Percentiles rank a stretch among this genome's conserved stretches.
Evolutionary conservation across 2,888 invertebrate species (phyloP).

Genomic region (Elegia similella): DNA sequence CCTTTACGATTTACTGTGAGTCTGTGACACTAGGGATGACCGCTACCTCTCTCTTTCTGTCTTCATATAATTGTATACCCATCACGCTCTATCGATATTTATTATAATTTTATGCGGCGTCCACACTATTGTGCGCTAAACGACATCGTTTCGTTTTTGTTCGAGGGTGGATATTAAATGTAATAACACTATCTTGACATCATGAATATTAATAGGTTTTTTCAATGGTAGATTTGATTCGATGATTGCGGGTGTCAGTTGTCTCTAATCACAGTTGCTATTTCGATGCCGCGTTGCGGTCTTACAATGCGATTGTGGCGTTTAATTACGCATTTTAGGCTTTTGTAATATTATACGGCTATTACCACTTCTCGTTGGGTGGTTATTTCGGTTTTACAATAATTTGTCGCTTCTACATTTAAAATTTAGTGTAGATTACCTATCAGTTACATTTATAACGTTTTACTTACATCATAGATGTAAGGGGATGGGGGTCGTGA

Average conservation of each 20-base stretch:
- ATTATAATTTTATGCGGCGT: constrained; percentile 80
- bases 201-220: constrained; percentile 71
- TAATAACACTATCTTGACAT: constrained; percentile 49
- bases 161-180: constrained; percentile 60
- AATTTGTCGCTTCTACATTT: not conserved
- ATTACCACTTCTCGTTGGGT: not conserved
- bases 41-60: constrained; percentile 32
- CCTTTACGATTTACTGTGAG: constrained; percentile 58
- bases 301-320: constrained; percentile 28
- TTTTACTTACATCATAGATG: too few species aligned
- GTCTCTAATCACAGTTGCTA: constrained; percentile 58
- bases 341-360: constrained; percentile 8
- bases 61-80: constrained; percentile 17
- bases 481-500: too few species aligned
- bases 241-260: constrained; percentile 68
- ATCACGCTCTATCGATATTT: constrained; percentile 63
- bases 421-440: too few species aligned
- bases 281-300: constrained; percentile 33
- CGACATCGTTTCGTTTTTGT: constrained; percentile 63
- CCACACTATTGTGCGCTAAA: constrained; percentile 71
- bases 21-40: constrained; percentile 22
- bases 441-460: too few species aligned
- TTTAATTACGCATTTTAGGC: constrained; percentile 19
- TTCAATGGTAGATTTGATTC: constrained; percentile 56
- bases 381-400: not conserved